Percentiles rank a stretch among this genome's conserved stretches.
Conservation (phyloP, 64 coral and sea anemone genomes). For the Anthopleura sola region DNA sequence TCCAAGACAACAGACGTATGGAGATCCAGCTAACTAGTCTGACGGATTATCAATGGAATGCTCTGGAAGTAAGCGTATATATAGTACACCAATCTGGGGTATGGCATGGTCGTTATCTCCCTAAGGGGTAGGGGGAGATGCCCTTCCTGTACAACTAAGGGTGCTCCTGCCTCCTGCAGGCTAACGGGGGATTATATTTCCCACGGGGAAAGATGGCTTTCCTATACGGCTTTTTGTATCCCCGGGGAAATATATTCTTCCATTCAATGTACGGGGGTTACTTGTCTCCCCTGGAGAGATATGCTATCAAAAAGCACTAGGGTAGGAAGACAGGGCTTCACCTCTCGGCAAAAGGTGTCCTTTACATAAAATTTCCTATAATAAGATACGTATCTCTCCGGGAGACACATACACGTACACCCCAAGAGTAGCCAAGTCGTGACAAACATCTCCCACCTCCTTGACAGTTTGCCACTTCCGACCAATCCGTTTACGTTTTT, state of each 20-base stretch:
- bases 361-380: not conserved
- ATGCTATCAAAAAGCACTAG: not conserved
- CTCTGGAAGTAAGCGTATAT: not conserved
- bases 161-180: not conserved
- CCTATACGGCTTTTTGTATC: too few species aligned
- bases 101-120: not conserved
- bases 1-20: slow-evolving; percentile 43
- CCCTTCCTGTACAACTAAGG: too few species aligned
- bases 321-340: not conserved
- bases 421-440: not conserved
- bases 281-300: not conserved
- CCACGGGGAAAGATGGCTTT: not conserved
- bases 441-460: not conserved
- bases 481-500: not conserved
- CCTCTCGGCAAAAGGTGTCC: not conserved
- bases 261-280: too few species aligned
- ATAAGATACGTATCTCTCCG: not conserved
- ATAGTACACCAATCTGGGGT: not conserved
- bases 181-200: not conserved
- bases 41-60: not conserved
- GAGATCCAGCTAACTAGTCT: slow-evolving; percentile 20
- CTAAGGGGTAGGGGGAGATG: not conserved
- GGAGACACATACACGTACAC: not conserved
- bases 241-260: too few species aligned
- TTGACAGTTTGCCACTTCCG: not conserved